Base-by-base conservation (phyloP, 2,888 invertebrate genomes). In the Cheilosia soror region DNA sequence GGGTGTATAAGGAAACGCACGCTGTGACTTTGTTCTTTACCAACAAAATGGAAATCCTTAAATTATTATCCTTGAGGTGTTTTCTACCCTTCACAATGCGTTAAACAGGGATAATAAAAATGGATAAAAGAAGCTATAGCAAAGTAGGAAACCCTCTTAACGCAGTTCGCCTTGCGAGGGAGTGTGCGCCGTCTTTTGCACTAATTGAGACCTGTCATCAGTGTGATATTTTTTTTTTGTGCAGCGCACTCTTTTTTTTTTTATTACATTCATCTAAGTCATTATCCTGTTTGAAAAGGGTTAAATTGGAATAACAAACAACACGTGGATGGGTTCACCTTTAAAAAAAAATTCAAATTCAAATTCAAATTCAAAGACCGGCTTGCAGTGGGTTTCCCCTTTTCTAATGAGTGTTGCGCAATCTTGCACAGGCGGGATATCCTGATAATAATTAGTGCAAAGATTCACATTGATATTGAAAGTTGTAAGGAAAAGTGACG, bases 161-260 rank as follows among this genome's bases (percentile, higher is more conserved):
- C 20, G 51, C n/a, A 49, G 60, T 31, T 62, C 27, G 58, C 42
- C 27, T 29, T 40, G 37, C 27, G 44, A 29, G 44, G 33, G 11
- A 58, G 66, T 27, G 9, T 15, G 42, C 72, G 63, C 31, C 63
- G 85, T 80, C 76, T 77, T 85, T 81, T 72, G 62, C 81, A 72
- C 85, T 85, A 81, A 85, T 85, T 85, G 85, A 80, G 77, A 76
- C 81, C 81, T 81, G 81, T 77, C 85, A 85, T 60, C 84, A 65
- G 57, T 68, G 80, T 80, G 73, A 53, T 69, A 53, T 71, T 51
- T 77, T 71, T 55, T 58, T 60, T 37, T 15, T 15, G 9, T 3
- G 68, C 47, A 63, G 37, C 62, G 55, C 57, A 65, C 58, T 72
- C 75, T 73, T 60, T 29, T 51, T 49, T 40, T 49, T 55, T 49